Conservation (phyloP, 2,888 invertebrate genomes). For the Athalia rosae region DNA sequence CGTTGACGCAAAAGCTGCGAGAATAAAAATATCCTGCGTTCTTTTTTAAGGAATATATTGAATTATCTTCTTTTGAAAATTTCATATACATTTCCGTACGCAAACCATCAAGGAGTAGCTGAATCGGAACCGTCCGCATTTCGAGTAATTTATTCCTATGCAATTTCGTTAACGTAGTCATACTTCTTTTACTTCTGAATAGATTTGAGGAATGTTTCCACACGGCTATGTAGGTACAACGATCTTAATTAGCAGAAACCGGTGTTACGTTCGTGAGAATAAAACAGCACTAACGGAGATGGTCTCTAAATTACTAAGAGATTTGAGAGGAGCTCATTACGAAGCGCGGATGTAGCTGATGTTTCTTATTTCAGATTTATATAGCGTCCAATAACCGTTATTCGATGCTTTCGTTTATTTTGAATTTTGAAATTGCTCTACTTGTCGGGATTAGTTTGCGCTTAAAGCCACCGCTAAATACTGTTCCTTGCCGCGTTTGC, state of each 20-base stretch:
- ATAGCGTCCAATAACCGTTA: too few species aligned
- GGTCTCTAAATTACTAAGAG: slow-evolving; percentile 18
- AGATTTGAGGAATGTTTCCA: slow-evolving; percentile 1
- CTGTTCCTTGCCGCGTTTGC: slow-evolving; percentile 52
- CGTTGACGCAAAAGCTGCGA: neutral
- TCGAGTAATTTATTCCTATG: too few species aligned
- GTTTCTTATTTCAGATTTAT: too few species aligned
- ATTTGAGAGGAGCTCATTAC: slow-evolving; percentile 27
- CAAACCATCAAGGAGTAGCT: too few species aligned
- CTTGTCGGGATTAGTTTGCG: neutral
- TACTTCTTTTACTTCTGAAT: neutral
- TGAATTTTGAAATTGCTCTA: neutral
- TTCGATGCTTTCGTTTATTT: neutral
- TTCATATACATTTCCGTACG: too few species aligned
- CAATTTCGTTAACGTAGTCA: neutral
- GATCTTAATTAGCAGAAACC: slow-evolving; percentile 39
- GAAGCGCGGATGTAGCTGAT: neutral
- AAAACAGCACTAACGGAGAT: slow-evolving; percentile 19
- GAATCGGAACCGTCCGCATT: too few species aligned
- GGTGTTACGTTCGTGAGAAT: slow-evolving; percentile 40
- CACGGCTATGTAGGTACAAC: slow-evolving; percentile 14
- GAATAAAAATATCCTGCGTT: neutral
- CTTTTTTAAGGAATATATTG: too few species aligned
- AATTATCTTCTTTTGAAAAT: too few species aligned
- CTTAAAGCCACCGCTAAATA: slow-evolving; percentile 53